Base-by-base conservation (phyloP, 2,797 vertebrate genomes). In the Heteromormyrus szaboi region DNA sequence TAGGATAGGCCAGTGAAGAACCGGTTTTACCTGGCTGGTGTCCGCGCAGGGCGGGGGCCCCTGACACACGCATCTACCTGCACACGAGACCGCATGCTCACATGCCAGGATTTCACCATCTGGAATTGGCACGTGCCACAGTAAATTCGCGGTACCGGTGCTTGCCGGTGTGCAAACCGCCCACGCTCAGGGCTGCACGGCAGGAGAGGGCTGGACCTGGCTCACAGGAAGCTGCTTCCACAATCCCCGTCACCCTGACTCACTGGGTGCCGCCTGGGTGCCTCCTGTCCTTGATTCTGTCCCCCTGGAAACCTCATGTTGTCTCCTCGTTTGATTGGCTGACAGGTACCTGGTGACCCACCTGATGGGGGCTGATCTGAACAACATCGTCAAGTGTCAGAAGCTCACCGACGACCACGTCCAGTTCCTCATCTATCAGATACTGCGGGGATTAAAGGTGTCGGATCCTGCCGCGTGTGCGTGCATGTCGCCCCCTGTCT, bases 331-430 rank as follows among this genome's bases (percentile, higher is more conserved):
- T 48, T 29, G 5, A 93, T 9, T 93, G 41, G 89, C 90, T 92
- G 89, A 51, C 86, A 99, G 99, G 92, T 99, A 99, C 92, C 93
- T 99, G 94, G 99, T 99, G 94, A 99, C 99, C 85, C 98, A 99
- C 92, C 96, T 99, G 84, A 99, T 99, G 99, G 99, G 99, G 50
- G 99, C 99, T 68, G 99, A 99, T 93, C 97, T 99, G 91, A 99
- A 99, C 95, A 99, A 99, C 94, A 99, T 99, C 11, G 97, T 99
- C 81, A 99, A 99, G 94, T 99, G 99, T 94, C 99, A 99, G 96
- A 99, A 99, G 93, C 96, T 99, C 89, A 99, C 98, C 0, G 99
- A 99, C 90, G 99, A 99, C 95, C 99, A 99, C 0, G 99, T 99
- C 91, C 99, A 99, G 95, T 99, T 99, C 91, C 97, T 99, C 88